Base-by-base conservation (phyloP, 2,797 vertebrate species). In the Graptemys geographica region DNA sequence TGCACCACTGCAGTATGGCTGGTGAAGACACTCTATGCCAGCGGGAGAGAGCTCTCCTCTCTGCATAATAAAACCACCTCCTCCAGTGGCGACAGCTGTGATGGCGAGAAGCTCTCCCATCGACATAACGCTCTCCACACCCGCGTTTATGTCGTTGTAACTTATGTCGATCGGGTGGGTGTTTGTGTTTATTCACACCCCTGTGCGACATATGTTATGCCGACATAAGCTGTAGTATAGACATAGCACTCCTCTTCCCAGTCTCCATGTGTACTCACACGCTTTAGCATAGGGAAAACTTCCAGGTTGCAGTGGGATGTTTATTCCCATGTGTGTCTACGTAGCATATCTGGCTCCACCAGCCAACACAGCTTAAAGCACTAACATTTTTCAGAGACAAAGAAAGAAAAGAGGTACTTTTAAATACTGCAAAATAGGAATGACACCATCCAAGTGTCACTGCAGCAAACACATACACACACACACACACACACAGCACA, bases 381-480 rank as follows among this genome's bases (percentile, higher is more conserved):
- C 51, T 51, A 51, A 51, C 90, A 85, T 96, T 97, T 97, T 95
- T 91, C 90, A 96, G 96, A 97, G 95, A 95, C 90, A 95, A 94
- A 95, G 85, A 93, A 79, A 81, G 87, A 90, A 92, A 93, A 87
- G 83, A 90, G 93, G 85, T 86, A 0, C 1, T 76, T 88, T 51
- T 51, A 16, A 97, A 97, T 59, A 79, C 62, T 95, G 94, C 57
- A 93, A 92, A 65, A 79, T 52, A 92, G 47, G 90, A 95, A 91
- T 52, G 79, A 80, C 49, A 90, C 90, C 86, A 93, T 95, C 85
- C 90, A 79, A 88, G 83, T 19, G 37, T 37, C 37, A 37, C 27
- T 72, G 86, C 65, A 91, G 89, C 33, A 84, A 87, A 51, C 51
- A 41, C 51, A 37, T 37, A 51, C 72, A 87, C 37, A 90, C 44